A percentile compares a stretch with the other conserved stretches of the same genome.
These are phyloP conservation scores for Penaeus chinensis DNA, from an alignment of 1,140 invertebrate species.

Conservation along the genomic window DNA sequence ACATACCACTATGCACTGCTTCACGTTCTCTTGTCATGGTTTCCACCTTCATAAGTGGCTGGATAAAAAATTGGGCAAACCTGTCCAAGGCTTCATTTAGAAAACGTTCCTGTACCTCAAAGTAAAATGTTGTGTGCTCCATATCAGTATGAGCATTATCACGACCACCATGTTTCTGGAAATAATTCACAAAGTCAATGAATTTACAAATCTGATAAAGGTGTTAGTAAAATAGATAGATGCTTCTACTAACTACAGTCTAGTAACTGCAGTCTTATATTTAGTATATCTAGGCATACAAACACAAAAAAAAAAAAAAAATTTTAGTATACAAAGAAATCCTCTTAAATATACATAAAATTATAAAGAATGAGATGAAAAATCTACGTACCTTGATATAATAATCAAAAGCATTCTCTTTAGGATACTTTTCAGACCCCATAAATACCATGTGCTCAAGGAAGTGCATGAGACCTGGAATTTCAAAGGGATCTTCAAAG, in stretches of 20 bases:
- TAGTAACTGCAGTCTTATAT: no score
- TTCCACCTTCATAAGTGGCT: slow-evolving; percentile 87
- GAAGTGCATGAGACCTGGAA: slow-evolving; percentile 95
- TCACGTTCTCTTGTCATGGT: slow-evolving; percentile 91
- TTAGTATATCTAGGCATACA: no score
- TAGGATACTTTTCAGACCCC: slow-evolving; percentile 92
- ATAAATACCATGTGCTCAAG: slow-evolving; percentile 98
- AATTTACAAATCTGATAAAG: no score
- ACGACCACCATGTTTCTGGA: slow-evolving; percentile 75
- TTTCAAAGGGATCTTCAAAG: slow-evolving; percentile 86
- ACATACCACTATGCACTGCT: slow-evolving; percentile 86
- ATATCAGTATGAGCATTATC: slow-evolving; percentile 90
- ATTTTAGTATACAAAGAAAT: neutral
- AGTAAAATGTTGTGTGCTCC: slow-evolving; percentile 94
- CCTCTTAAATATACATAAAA: neutral
- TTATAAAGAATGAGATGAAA: neutral
- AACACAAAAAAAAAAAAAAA: no score
- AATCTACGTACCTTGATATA: slow-evolving; percentile 46
- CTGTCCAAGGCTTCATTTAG: slow-evolving; percentile 81
- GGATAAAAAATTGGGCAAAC: slow-evolving; percentile 95
- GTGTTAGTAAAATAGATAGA: no score
- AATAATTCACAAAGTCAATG: neutral
- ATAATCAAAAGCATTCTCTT: slow-evolving; percentile 83
- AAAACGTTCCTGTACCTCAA: slow-evolving; percentile 81
- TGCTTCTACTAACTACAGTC: no score